These are phyloP conservation scores for Cheilosia scutellata DNA, from an alignment of 2,888 invertebrate genomes.

Conservation along the genomic window DNA sequence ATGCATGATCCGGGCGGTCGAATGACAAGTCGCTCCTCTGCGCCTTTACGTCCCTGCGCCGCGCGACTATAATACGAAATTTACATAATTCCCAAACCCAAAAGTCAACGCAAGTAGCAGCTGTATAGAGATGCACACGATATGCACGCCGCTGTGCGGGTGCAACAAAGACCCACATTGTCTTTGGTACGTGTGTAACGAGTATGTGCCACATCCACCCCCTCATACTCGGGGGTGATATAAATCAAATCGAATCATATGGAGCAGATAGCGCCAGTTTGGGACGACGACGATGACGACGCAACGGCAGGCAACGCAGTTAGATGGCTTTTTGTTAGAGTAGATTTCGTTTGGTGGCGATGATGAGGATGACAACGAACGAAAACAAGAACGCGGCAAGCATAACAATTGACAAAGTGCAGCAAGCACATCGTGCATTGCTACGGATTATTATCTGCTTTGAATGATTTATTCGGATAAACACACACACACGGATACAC, in stretches of 20 bases:
- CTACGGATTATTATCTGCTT: slow-evolving; percentile 71
- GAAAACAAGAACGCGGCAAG: slow-evolving; percentile 72
- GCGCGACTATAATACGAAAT: slow-evolving; percentile 52
- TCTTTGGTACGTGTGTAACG: slow-evolving; percentile 21
- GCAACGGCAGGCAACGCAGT: slow-evolving; percentile 27
- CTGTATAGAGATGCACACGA: neutral
- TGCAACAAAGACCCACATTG: slow-evolving; percentile 72
- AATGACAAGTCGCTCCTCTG: slow-evolving; percentile 21
- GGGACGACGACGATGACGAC: neutral
- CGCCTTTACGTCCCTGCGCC: neutral
- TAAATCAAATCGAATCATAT: slow-evolving; percentile 73
- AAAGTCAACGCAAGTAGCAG: slow-evolving; percentile 45
- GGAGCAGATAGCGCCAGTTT: slow-evolving; percentile 23
- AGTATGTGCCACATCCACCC: slow-evolving; percentile 3
- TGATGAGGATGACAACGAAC: slow-evolving; percentile 68
- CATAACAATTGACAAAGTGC: slow-evolving; percentile 74
- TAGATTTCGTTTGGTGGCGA: slow-evolving; percentile 36
- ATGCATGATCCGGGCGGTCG: slow-evolving; percentile 12
- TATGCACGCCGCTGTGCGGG: slow-evolving; percentile 27
- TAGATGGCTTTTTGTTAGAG: slow-evolving; percentile 38
- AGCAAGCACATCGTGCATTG: slow-evolving; percentile 62
- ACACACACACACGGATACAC: neutral
- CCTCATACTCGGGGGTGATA: slow-evolving; percentile 31
- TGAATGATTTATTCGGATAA: slow-evolving; percentile 73
- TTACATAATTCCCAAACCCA: slow-evolving; percentile 69